Evolutionary conservation across 92 coral and sea anemone genomes (phyloP).

Genomic region (Pocillopora grandis): DNA sequence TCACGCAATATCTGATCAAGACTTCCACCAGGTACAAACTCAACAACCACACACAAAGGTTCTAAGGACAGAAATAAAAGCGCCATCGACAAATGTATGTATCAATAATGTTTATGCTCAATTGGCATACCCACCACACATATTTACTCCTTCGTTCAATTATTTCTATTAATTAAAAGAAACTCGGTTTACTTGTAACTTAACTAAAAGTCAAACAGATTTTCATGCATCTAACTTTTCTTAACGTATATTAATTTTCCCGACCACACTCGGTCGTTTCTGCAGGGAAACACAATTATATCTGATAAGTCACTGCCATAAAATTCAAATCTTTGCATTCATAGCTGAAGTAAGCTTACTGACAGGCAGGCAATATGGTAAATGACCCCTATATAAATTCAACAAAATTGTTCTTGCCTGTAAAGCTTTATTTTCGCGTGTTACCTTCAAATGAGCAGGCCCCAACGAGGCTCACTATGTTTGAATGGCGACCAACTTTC

Average conservation of each 20-base stretch:
- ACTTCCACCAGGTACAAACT: slow-evolving; percentile 3
- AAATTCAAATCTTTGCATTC: too few relatives aligned
- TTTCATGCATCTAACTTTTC: too few relatives aligned
- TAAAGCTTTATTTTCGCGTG: not conserved
- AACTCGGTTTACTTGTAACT: too few relatives aligned
- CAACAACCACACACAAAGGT: slow-evolving; percentile 19
- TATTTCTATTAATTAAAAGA: too few relatives aligned
- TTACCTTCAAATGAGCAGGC: slow-evolving; percentile 1
- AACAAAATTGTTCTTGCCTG: not conserved
- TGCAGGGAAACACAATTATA: too few relatives aligned
- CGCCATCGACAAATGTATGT: not conserved
- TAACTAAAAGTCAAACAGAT: too few relatives aligned
- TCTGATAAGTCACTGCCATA: too few relatives aligned
- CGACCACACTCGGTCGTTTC: too few relatives aligned
- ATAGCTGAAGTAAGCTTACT: too few relatives aligned
- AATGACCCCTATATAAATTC: too few relatives aligned
- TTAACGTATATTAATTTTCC: too few relatives aligned
- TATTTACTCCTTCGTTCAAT: not conserved
- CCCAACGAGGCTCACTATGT: slow-evolving; percentile 49
- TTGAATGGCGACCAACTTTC: slow-evolving; percentile 48
- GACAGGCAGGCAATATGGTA: too few relatives aligned
- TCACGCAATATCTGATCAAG: not conserved
- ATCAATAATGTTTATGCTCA: not conserved
- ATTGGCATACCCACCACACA: not conserved
- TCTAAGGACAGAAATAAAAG: not conserved